Conservation (phyloP, 2,113 vertebrate genomes). For the Hydrochoerus hydrochaeris region DNA sequence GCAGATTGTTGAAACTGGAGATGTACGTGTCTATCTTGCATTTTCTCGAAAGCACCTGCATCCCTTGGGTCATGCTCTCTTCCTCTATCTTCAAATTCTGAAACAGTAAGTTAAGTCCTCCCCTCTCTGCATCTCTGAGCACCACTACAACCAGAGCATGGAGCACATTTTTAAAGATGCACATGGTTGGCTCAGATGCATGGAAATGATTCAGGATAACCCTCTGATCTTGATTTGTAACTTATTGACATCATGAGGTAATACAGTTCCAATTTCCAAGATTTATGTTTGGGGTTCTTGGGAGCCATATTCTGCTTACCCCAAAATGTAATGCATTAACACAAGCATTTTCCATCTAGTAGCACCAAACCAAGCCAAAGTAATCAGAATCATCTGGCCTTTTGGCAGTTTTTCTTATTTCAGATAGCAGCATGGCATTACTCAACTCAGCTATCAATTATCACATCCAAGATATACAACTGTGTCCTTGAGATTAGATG, state of each 20-base stretch:
- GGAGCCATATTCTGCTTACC: neutral
- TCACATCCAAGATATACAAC: neutral
- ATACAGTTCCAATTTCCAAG: neutral
- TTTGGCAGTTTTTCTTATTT: neutral
- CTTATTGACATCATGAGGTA: neutral
- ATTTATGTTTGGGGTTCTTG: neutral
- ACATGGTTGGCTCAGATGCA: neutral
- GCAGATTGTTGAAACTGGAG: neutral
- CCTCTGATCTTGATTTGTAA: neutral
- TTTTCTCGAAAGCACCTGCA: neutral
- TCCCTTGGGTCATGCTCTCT: neutral
- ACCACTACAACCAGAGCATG: neutral
- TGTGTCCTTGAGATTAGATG: neutral
- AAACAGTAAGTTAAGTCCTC: neutral
- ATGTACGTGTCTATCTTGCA: neutral
- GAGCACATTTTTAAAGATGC: neutral
- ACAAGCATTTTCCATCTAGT: neutral
- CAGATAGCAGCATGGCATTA: neutral
- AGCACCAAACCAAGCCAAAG: neutral
- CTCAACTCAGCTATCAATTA: neutral
- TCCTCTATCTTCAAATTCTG: neutral
- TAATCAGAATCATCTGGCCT: neutral
- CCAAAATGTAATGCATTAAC: neutral
- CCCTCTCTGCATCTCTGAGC: neutral
- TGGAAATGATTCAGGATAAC: neutral